Evolutionary conservation across 2,797 vertebrate genomes (phyloP).

Genomic region (Etheostoma perlongum): DNA sequence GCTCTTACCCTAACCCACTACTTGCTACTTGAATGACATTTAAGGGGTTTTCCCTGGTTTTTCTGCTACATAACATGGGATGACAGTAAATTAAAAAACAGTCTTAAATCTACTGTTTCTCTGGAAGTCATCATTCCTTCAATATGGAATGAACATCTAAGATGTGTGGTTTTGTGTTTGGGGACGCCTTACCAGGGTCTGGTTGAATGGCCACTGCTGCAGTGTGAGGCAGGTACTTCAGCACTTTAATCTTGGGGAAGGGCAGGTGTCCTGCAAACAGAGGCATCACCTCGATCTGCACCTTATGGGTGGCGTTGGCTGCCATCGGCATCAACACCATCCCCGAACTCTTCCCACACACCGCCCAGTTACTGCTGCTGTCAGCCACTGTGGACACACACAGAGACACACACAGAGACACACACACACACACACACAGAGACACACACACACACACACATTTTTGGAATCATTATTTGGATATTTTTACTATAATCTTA

Average conservation of each 20-base stretch:
- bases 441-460: slow-evolving; percentile 2
- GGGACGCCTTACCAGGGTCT: slow-evolving; percentile 89
- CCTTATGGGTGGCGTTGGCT: slow-evolving; percentile 89
- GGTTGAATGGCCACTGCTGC: slow-evolving; percentile 88
- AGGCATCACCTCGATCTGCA: slow-evolving; percentile 97
- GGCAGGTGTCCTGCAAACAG: slow-evolving; percentile 95
- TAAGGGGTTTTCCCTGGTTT: not conserved
- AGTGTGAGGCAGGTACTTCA: slow-evolving; percentile 95
- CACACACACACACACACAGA: slow-evolving; percentile 9
- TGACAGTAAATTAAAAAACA: not conserved
- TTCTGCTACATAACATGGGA: not conserved
- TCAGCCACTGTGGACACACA: slow-evolving; percentile 89
- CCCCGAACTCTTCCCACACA: slow-evolving; percentile 97
- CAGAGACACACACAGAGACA: not conserved
- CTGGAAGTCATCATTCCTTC: not conserved
- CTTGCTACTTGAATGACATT: not conserved
- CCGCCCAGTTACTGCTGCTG: slow-evolving; percentile 98
- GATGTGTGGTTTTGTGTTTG: not conserved
- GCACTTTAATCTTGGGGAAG: slow-evolving; percentile 93
- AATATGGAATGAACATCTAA: not conserved
- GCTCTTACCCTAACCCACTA: not conserved
- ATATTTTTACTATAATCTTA: not conserved
- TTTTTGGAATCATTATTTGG: not conserved
- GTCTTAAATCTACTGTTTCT: too few species aligned
- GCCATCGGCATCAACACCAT: slow-evolving; percentile 92